A percentile compares a stretch with the other conserved stretches of the same genome.
Evolutionary conservation across 2,888 invertebrate species (phyloP).

Genomic region (Rhabditophanes sp.): DNA sequence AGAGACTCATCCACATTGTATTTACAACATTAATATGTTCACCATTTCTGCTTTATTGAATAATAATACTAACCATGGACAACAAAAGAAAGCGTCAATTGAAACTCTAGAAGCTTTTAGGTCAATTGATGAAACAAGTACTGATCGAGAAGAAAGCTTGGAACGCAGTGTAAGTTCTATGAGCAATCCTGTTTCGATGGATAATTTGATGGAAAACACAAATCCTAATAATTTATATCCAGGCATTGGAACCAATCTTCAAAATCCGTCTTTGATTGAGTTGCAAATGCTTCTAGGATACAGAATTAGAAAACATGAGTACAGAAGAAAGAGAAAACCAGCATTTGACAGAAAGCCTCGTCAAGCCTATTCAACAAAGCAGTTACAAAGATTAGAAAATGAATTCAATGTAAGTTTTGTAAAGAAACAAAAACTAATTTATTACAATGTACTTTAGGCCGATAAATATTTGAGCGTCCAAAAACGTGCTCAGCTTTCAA

Average conservation of each 20-base stretch:
- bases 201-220: no score
- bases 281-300: conserved; percentile 39
- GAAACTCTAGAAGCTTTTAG: no score
- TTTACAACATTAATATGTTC: neutral
- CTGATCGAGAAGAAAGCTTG: conserved; percentile 5
- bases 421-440: conserved; percentile 5
- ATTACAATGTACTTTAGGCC: conserved; percentile 48
- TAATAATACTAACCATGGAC: neutral
- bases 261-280: conserved; percentile 32
- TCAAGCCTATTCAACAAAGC: conserved; percentile 86
- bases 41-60: neutral
- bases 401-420: conserved; percentile 62
- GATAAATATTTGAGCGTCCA: conserved; percentile 90
- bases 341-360: conserved; percentile 81
- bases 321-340: conserved; percentile 65
- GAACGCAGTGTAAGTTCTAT: no score
- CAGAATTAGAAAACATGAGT: conserved; percentile 56
- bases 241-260: conserved; percentile 19
- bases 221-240: no score
- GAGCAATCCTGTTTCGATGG: no score
- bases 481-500: conserved; percentile 79
- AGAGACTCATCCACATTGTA: neutral
- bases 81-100: conserved; percentile 4
- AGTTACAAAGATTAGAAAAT: conserved; percentile 71
- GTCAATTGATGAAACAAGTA: no score